A percentile compares a stretch with the other conserved stretches of the same genome.
phyloP scores from a whole-genome alignment of 2,113 vertebrate genomes.

The zebrafish (Danio rerio) region GRCz12tu NC_133180.1:11505501-11506000 shows the following conservation, averaged over 20 bases:
- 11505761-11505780: constrained; percentile 59
- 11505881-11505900: constrained; percentile 34
- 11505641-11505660: too few relatives aligned
- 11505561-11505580: too few relatives aligned
- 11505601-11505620: too few relatives aligned
- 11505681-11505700: too few relatives aligned
- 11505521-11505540: too few relatives aligned
- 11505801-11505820: constrained; percentile 57
- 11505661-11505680: too few relatives aligned
- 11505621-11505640: too few relatives aligned
- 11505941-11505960: constrained; percentile 21
- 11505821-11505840: constrained; percentile 35
- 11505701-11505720: too few relatives aligned
- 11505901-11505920: neutral
- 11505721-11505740: too few relatives aligned
- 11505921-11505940: constrained; percentile 29
- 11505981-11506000: neutral
- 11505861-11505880: constrained; percentile 66
- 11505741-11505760: neutral
- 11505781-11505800: constrained; percentile 57
- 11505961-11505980: constrained; percentile 17
- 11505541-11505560: too few relatives aligned
- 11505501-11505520: too few relatives aligned
- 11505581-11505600: too few relatives aligned
- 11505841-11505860: constrained; percentile 59